phyloP scores from a whole-genome alignment of 2,888 invertebrate species.

The Gnatocerus cornutus region DNA sequence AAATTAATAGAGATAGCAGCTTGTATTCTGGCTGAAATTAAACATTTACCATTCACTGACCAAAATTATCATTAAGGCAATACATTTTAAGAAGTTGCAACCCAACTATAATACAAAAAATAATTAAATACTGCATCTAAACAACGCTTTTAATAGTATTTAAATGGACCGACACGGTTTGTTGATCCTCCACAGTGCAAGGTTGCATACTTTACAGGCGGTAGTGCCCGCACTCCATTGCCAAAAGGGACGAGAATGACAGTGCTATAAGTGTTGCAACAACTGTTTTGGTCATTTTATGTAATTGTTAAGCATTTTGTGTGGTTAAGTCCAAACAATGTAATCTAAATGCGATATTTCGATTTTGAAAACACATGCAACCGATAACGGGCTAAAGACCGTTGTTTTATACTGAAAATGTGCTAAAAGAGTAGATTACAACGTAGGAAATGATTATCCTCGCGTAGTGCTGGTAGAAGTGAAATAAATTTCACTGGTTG shows the following conservation, averaged over 20 bases:
- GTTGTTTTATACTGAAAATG: conserved; percentile 2
- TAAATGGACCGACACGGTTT: too few relatives aligned
- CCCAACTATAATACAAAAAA: too few relatives aligned
- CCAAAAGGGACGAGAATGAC: conserved; percentile 5
- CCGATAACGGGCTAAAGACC: conserved; percentile 8
- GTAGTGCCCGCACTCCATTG: too few relatives aligned
- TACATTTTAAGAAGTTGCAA: too few relatives aligned
- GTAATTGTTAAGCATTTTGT: conserved; percentile 8
- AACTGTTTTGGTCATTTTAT: conserved; percentile 5
- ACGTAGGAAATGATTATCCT: conserved; percentile 5
- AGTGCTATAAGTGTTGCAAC: conserved; percentile 8
- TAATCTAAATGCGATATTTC: conserved; percentile 8
- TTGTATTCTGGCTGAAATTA: too few relatives aligned
- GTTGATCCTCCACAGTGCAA: too few relatives aligned
- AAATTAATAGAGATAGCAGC: too few relatives aligned
- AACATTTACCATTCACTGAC: too few relatives aligned
- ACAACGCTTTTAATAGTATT: too few relatives aligned
- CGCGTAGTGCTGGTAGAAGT: conserved; percentile 8
- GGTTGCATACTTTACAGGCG: too few relatives aligned
- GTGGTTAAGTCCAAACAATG: conserved; percentile 8
- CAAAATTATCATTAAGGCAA: too few relatives aligned
- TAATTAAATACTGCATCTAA: too few relatives aligned
- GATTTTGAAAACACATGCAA: conserved; percentile 8
- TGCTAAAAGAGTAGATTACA: conserved; percentile 8
- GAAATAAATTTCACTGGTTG: conserved; percentile 5